Percentiles rank a stretch among this genome's conserved stretches.
These are phyloP conservation scores for Tetramorium alpestre DNA, from an alignment of 1,140 invertebrate species.

Conservation along the genomic window DNA sequence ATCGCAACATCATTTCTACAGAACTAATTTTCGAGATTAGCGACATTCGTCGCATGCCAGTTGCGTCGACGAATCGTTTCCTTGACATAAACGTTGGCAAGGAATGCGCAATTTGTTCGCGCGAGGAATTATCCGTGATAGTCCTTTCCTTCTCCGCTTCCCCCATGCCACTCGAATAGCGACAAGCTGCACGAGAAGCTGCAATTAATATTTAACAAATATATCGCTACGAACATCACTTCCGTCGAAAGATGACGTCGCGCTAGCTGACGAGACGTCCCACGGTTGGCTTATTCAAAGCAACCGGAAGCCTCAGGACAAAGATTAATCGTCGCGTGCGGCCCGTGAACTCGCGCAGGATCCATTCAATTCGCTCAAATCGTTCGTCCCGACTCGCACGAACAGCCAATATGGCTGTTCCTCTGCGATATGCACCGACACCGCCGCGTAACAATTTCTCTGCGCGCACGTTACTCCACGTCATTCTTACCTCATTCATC, in stretches of 20 bases:
- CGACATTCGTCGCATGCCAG: constrained; percentile 10
- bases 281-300: constrained; percentile 36
- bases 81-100: neutral
- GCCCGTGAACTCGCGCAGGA: constrained; percentile 3
- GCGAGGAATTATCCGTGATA: constrained; percentile 19
- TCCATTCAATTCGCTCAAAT: constrained; percentile 33
- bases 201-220: constrained; percentile 57
- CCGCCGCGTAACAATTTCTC: constrained; percentile 22
- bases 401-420: neutral
- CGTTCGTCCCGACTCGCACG: neutral
- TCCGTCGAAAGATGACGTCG: constrained; percentile 41
- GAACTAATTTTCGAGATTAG: constrained; percentile 18
- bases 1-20: neutral
- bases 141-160: neutral
- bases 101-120: constrained; percentile 43
- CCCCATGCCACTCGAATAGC: neutral
- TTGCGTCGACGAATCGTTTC: constrained; percentile 14
- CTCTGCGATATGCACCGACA: constrained; percentile 24
- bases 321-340: constrained; percentile 45
- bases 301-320: constrained; percentile 38
- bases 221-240: constrained; percentile 42
- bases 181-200: constrained; percentile 38
- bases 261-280: constrained; percentile 32
- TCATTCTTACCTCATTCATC: constrained; percentile 50
- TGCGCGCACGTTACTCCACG: constrained; percentile 1